Evolutionary conservation across 1,140 invertebrate species (phyloP).

Genomic region (Ceratina japonica): DNA sequence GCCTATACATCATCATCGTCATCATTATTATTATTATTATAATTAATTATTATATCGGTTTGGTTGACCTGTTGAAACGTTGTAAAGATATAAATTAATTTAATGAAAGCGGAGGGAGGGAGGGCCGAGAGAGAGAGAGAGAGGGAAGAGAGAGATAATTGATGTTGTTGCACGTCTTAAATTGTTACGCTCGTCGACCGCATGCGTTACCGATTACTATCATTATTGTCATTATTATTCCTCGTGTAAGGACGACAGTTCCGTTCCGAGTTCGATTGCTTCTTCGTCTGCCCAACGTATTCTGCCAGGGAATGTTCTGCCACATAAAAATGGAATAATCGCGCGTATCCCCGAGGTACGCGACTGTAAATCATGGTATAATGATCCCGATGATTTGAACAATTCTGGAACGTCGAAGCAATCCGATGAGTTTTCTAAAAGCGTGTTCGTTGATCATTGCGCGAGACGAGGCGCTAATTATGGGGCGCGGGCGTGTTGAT

Average conservation of each 20-base stretch:
- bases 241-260: not conserved
- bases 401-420: slow-evolving; percentile 4
- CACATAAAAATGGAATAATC: not conserved
- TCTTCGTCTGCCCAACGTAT: slow-evolving; percentile 3
- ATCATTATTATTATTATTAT: no score
- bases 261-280: slow-evolving; percentile 2
- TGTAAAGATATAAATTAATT: slow-evolving; percentile 28
- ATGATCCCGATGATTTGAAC: slow-evolving; percentile 8
- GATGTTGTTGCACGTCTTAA: slow-evolving; percentile 31
- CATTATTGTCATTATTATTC: no score
- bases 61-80: slow-evolving; percentile 27
- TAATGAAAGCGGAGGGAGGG: not conserved
- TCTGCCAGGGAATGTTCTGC: not conserved
- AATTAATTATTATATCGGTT: slow-evolving; percentile 9
- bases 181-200: slow-evolving; percentile 16
- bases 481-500: slow-evolving; percentile 24
- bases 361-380: slow-evolving; percentile 13
- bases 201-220: not conserved
- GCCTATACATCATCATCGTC: not conserved
- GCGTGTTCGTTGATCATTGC: not conserved
- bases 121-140: not conserved
- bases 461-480: slow-evolving; percentile 8
- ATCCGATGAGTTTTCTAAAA: not conserved
- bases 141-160: slow-evolving; percentile 8
- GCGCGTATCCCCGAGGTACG: not conserved